phyloP scores from a whole-genome alignment of 2,113 vertebrate species.

The Eurypyga helias region DNA sequence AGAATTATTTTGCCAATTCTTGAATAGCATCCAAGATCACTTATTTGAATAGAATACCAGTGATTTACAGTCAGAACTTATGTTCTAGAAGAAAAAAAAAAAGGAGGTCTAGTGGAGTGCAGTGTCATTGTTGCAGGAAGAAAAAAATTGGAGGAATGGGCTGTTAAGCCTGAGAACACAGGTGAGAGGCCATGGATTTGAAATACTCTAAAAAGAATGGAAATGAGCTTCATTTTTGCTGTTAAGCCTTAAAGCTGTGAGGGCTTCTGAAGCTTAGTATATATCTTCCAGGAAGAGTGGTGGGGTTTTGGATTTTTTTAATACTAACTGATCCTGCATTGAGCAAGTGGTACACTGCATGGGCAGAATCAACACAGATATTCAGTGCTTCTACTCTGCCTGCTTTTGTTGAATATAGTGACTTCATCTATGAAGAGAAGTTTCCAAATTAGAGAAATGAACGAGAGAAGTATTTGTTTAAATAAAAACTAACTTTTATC shows the following conservation, averaged over 20 bases:
- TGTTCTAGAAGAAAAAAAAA: neutral
- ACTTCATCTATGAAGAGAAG: neutral
- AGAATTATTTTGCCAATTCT: neutral
- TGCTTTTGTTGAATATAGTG: neutral
- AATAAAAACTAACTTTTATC: constrained; percentile 8
- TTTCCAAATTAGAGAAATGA: neutral
- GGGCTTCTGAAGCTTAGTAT: neutral
- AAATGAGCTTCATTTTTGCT: neutral
- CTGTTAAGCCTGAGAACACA: neutral
- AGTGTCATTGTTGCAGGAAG: neutral
- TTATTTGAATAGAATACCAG: neutral
- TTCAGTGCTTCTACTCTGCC: neutral
- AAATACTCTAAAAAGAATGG: neutral
- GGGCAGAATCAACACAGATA: neutral
- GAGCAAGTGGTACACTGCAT: neutral
- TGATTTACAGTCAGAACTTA: neutral
- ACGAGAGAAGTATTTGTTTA: neutral
- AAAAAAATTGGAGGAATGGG: neutral
- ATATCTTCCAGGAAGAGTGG: neutral
- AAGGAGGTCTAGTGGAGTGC: neutral
- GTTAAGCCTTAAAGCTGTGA: neutral
- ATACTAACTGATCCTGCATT: neutral
- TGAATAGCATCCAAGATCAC: neutral
- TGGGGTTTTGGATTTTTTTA: neutral
- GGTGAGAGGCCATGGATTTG: neutral